Evolutionary conservation across 2,113 vertebrate species (phyloP), one percentile per base, ranked within the genome.

Genomic region (Morone saxatilis): DNA sequence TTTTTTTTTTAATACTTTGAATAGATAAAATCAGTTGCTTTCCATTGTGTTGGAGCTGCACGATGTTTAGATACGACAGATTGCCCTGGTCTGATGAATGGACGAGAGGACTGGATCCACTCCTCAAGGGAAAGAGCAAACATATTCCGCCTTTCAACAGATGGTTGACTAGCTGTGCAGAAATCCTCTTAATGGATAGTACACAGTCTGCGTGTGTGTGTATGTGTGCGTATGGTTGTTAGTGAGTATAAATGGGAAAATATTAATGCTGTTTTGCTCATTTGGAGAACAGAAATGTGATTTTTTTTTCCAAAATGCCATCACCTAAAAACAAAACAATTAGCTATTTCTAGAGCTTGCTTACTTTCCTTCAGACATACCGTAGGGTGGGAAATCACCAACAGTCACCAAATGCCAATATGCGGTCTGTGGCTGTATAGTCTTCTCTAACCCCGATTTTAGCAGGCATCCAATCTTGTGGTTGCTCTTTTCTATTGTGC

Each of bases 121-220:
- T 31, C 31, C 31, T 31, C 31, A 31, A 31, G 31, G 31, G 31
- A 31, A 31, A 31, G 31, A 31, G 56, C 78, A 81, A 87, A 83
- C 71, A 75, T 16, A 40, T 43, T 85, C 67, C 70, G 76, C 75
- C 53, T 60, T 81, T 73, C 19, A 68, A 91, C 92, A 93, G 93
- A 94, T 91, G 89, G 93, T 53, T 81, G 63, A 85, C 40, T 59
- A 51, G 50, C 53, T 1, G 54, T 20, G 59, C 50, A 76, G 86
- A 80, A 93, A 93, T 92, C 92, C 88, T 91, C 92, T 92, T 92
- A 93, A 63, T 71, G 51, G 69, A 82, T 51, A 50, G 60, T 19
- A 25, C 20, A n/a, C 70, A 76, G 69, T 50, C 53, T 61, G 56
- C 25, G 25, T 66, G 54, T 41, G 45, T 13, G 61, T 20, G 63